These are phyloP conservation scores for Noctuana brunneofusca DNA, from an alignment of 2,888 invertebrate species.

Conservation along the genomic window DNA sequence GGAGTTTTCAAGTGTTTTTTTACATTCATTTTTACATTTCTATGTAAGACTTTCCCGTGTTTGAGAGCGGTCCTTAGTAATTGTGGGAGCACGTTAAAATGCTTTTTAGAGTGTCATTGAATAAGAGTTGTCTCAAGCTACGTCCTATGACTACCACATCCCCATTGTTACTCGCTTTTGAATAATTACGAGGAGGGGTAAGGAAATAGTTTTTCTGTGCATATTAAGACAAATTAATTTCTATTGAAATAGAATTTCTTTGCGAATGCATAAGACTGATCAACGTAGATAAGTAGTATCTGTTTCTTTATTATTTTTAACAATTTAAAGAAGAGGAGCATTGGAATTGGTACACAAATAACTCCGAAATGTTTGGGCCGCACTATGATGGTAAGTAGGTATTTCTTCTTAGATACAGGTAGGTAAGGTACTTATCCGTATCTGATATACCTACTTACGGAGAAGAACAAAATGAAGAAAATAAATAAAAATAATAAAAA, in stretches of 20 bases:
- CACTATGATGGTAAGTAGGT: too few relatives aligned
- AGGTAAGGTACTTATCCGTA: too few relatives aligned
- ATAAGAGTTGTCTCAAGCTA: slow-evolving; percentile 41
- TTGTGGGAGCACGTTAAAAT: slow-evolving; percentile 39
- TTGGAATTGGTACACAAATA: too few relatives aligned
- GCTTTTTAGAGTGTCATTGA: slow-evolving; percentile 39
- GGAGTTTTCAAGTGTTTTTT: slow-evolving; percentile 17
- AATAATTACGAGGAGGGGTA: neutral
- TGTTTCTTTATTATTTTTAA: too few relatives aligned
- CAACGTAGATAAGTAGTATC: too few relatives aligned
- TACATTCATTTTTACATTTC: slow-evolving; percentile 39
- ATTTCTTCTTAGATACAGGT: too few relatives aligned
- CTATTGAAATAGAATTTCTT: slow-evolving; percentile 1
- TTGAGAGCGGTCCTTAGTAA: slow-evolving; percentile 18
- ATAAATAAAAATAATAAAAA: too few relatives aligned
- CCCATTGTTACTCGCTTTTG: slow-evolving; percentile 39
- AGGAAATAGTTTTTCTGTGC: slow-evolving; percentile 6
- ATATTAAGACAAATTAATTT: neutral
- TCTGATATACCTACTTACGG: too few relatives aligned
- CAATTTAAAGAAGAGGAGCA: too few relatives aligned
- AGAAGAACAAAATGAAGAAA: too few relatives aligned
- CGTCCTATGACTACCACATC: slow-evolving; percentile 38
- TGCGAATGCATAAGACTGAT: too few relatives aligned
- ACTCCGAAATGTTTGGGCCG: too few relatives aligned
- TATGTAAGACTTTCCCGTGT: slow-evolving; percentile 41